Base-by-base conservation (phyloP, 1,140 invertebrate genomes). In the Drosophila hydei region DNA sequence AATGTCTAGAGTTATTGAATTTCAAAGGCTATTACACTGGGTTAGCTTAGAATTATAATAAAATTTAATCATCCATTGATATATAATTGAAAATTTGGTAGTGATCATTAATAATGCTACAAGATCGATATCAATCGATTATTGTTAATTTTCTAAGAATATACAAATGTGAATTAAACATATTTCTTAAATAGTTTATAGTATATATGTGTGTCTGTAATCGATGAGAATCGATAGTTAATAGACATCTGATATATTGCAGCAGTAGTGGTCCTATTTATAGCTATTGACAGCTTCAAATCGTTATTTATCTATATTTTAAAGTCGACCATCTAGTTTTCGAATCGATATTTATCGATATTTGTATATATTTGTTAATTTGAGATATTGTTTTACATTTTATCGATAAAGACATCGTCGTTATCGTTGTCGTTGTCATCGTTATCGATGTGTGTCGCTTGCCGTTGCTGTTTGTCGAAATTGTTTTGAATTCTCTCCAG, bases 401-500 rank as follows among this genome's bases (percentile, higher is more conserved):
- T 79, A 19, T 90, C 89, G 54, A 91, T 91, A 25, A 90, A 91
- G 16, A 91, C 89, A 60, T 78, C 89, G 9, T 80, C 80, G 43
- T 67, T 64, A 19, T 72, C 77, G 43, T 74, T 65, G 23, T 89
- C 38, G 12, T 33, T 33, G 30, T 68, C 19, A 2, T 64, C 75
- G 58, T 69, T 70, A 50, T 84, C 84, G 48, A 77, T 62, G 5
- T 88, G 27, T 8, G 33, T 52, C 47, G 47, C 8, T 6, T 62
- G 69, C 38, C 59, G 50, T 25, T 78, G 71, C 18, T 70, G 78
- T n/a, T 47, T 88, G 33, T 90, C 87, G 18, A 91, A 83, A 12
- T 81, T 90, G 19, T 88, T 80, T 27, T 92, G 91, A 64, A 92
- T 85, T 16, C 91, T 79, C 76, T 95, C 94, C 18, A 95, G 79